Base-by-base conservation (phyloP, 2,888 invertebrate genomes). In the Aethes cnicana region DNA sequence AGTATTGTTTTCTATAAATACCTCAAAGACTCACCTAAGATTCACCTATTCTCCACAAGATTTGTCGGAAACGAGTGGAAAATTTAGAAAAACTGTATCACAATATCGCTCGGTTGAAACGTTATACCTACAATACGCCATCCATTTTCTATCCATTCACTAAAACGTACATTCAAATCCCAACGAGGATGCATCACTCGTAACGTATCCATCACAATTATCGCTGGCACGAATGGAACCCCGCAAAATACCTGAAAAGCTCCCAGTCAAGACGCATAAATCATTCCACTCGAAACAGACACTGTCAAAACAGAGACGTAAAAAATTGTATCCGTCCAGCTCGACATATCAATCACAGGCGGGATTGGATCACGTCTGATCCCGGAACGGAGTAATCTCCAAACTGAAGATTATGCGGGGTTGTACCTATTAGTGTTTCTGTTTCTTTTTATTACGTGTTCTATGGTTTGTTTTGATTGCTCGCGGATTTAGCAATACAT, bases 311-410 rank as follows among this genome's bases (percentile, higher is more conserved):
- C 61, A 56, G 61, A 57, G 63, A 68, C 68, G 71, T 74, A 74
- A 77, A 79, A 77, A 71, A 73, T 68, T 67, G 69, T 64, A 65
- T 67, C 67, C 65, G 69, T 64, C 69, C 63, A 55, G 57, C 64
- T 58, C 64, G 63, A 67, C 70, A 59, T 74, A 80, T 81, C 81
- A 76, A 78, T 81, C 79, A 79, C 68, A 59, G 57, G 53, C 48
- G 70, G 71, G 74, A 78, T 77, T 77, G 78, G 70, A 75, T 77
- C 77, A 77, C 75, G 76, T 76, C 54, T 56, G 54, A 25, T 43
- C 64, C 60, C 58, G 59, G 42, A 52, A 55, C 54, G 49, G 47
- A 57, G 50, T 57, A 58, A 58, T 57, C 52, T 37, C 8, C 18
- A 39, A 46, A 46, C 37, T 46, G 32, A 52, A 33, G 39, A 44